Conservation (phyloP, 2,797 vertebrate genomes). For the Pantherophis alleghaniensis region DNA sequence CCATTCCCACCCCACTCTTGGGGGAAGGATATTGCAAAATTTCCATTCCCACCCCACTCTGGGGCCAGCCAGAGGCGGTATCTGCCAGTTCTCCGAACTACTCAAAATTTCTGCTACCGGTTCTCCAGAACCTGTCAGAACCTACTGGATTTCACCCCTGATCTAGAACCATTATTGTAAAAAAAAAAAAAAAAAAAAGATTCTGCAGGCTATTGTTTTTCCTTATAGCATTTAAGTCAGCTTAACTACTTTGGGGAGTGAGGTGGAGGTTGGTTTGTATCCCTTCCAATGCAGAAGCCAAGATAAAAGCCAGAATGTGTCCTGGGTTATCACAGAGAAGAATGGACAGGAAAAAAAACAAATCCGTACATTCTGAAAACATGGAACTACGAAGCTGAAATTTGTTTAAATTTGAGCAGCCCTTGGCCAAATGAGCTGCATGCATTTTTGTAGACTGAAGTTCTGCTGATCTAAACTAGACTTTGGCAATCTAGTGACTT, state of each 20-base stretch:
- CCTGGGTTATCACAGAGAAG: not conserved
- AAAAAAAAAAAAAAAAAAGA: not conserved
- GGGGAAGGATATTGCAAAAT: no score
- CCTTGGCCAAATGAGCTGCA: not conserved
- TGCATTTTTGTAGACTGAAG: not conserved
- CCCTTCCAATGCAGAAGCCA: not conserved
- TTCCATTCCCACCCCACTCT: no score
- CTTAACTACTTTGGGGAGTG: not conserved
- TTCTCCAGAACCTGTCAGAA: no score
- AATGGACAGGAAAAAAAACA: not conserved
- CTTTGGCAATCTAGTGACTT: not conserved
- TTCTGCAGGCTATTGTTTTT: not conserved
- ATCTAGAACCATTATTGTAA: not conserved
- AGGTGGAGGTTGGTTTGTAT: not conserved
- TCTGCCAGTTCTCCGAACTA: no score
- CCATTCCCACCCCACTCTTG: no score
- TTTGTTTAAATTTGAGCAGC: not conserved
- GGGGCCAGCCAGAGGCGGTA: no score
- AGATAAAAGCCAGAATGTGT: not conserved
- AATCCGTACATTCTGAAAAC: not conserved
- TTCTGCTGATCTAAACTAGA: not conserved
- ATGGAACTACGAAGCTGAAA: not conserved
- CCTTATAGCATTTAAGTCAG: not conserved
- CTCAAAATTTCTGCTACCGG: no score
- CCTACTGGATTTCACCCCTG: not conserved